phyloP scores from a whole-genome alignment of 2,113 vertebrate genomes.

The Antigone vipio region DNA sequence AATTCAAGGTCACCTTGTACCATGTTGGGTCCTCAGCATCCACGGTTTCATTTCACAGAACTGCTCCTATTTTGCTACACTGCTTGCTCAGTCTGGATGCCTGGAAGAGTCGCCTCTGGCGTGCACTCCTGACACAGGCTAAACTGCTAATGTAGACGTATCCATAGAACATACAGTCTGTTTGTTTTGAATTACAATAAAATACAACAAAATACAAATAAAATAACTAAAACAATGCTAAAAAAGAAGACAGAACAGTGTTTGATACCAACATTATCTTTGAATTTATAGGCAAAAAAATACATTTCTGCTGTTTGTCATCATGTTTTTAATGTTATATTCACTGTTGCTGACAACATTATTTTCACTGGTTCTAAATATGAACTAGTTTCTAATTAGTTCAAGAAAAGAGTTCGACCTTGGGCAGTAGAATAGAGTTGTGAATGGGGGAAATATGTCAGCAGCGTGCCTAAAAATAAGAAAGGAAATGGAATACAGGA shows the following conservation, averaged over 20 bases:
- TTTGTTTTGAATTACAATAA: not conserved
- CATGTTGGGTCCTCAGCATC: not conserved
- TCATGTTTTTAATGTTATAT: not conserved
- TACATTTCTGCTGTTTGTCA: not conserved
- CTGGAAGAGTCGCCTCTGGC: not conserved
- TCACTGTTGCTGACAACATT: not conserved
- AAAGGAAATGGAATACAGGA: not conserved
- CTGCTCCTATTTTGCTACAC: not conserved
- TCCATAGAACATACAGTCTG: not conserved
- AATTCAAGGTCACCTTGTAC: not conserved
- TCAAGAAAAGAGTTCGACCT: conserved; percentile 3
- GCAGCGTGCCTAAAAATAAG: not conserved
- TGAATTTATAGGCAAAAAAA: not conserved
- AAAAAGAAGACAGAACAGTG: not conserved
- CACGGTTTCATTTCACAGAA: not conserved
- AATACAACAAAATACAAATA: not conserved
- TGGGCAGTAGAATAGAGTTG: not conserved
- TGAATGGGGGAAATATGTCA: not conserved
- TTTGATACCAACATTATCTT: not conserved
- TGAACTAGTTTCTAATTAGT: not conserved
- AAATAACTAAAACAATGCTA: not conserved
- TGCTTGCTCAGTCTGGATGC: not conserved
- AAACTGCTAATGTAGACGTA: not conserved
- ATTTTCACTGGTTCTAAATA: not conserved
- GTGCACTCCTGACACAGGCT: not conserved